Evolutionary conservation across 2,888 invertebrate genomes (phyloP), one percentile per base, ranked within the genome.

Genomic region (Pyrocoelia pectoralis): DNA sequence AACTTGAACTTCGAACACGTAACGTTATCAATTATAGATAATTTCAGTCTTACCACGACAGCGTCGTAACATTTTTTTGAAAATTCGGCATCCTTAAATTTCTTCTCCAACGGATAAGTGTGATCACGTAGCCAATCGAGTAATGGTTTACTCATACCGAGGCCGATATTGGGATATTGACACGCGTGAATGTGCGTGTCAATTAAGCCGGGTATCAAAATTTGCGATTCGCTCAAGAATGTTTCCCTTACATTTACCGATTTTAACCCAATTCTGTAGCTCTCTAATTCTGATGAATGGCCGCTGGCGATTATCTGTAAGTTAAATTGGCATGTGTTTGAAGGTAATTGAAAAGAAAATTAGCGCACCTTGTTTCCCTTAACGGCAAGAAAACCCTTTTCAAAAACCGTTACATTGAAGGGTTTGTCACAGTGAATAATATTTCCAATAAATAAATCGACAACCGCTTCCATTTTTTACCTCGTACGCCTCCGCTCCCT

Each of bases 111-210:
- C 0, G 94, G 94, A 76, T 92, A 96, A 1, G 95, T 97, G 76
- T 95, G 95, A 3, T 84, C 86, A 17, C 90, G 85, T 5, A 97
- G 83, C 97, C 97, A 97, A 50, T 94, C 91, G 6, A 96, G 78
- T 38, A 97, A 82, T 0, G 90, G 87, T 70, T 87, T 86, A 76
- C 95, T 94, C 68, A 94, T 84, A 0, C 94, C 95, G 9, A 94
- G 81, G 0, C 95, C 96, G 59, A 89, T 83, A 80, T 96, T 95
- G 0, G 94, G 92, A 72, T 92, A 91, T 81, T 97, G 96, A 0
- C 94, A 90, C 0, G 94, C 95, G 83, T 97, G 96, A 8, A 93
- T 91, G 77, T 97, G 97, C 15, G 93, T 91, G 80, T 97, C 96
- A 1, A 96, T 85, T 63, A 97, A 87, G 0, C 96, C 97, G 0